Conservation (phyloP, 1,140 invertebrate species). For the Scaptomyza montana region DNA sequence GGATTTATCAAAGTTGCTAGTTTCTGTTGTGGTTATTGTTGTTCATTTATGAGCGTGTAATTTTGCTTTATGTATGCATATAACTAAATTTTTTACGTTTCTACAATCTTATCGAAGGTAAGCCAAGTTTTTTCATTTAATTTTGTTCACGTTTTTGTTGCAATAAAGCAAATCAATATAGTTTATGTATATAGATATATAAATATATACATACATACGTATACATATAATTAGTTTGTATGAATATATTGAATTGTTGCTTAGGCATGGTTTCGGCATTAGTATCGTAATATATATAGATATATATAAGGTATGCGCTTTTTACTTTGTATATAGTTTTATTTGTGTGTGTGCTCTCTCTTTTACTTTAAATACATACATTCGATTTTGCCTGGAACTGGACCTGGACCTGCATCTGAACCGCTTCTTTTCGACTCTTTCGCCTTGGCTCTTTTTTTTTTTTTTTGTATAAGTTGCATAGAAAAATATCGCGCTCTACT, state of each 20-base stretch:
- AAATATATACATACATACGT: neutral
- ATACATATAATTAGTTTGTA: conserved; percentile 15
- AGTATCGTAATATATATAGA: conserved; percentile 28
- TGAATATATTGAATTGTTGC: conserved; percentile 44
- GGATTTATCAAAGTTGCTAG: conserved; percentile 40
- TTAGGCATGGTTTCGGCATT: conserved; percentile 49
- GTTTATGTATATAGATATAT: neutral
- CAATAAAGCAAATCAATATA: conserved; percentile 35
- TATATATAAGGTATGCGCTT: conserved; percentile 19
- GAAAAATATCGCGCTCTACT: conserved; percentile 49
- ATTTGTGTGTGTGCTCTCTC: conserved; percentile 43
- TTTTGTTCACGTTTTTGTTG: neutral
- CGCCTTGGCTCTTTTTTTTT: conserved; percentile 1
- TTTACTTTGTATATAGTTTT: conserved; percentile 41
- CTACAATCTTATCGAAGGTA: conserved; percentile 50
- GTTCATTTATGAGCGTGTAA: conserved; percentile 43
- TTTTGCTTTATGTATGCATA: conserved; percentile 17
- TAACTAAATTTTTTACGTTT: conserved; percentile 17
- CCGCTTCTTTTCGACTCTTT: neutral
- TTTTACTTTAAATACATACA: conserved; percentile 21
- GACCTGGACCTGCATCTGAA: conserved; percentile 11
- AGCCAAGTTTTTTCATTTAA: conserved; percentile 34
- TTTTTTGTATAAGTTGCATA: conserved; percentile 54
- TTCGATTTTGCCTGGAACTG: conserved; percentile 36
- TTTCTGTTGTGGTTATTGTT: conserved; percentile 34